Conservation (phyloP, 2,888 invertebrate genomes). For the Corythucha ciliata region DNA sequence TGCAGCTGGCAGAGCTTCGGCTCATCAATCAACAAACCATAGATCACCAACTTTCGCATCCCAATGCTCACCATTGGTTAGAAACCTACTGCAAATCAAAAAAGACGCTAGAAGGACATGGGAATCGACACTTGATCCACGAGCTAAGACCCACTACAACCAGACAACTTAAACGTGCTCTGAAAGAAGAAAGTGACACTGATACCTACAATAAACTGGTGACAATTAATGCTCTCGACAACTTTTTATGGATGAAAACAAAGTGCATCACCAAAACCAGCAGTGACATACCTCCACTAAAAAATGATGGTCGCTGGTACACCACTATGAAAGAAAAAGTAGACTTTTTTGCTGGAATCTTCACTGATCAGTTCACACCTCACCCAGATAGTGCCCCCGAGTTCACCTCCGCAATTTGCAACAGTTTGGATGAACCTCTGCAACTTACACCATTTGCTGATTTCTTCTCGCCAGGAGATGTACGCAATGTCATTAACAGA, state of each 20-base stretch:
- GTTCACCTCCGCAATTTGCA: too few relatives aligned
- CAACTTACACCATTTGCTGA: not conserved
- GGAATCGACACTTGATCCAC: not conserved
- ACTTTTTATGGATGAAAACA: too few relatives aligned
- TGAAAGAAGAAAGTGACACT: not conserved
- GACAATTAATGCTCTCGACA: not conserved
- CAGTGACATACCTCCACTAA: too few relatives aligned
- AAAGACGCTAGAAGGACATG: not conserved
- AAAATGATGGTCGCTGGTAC: too few relatives aligned
- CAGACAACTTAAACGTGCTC: not conserved
- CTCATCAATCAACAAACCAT: not conserved
- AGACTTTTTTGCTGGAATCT: too few relatives aligned
- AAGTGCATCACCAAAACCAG: too few relatives aligned
- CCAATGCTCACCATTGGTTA: not conserved
- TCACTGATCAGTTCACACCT: too few relatives aligned
- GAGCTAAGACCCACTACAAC: not conserved
- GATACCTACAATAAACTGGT: not conserved
- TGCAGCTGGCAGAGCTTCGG: not conserved
- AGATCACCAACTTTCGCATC: not conserved
- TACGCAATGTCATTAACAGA: not conserved
- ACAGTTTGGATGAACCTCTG: constrained; percentile 1
- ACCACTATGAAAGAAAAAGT: too few relatives aligned
- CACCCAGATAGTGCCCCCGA: too few relatives aligned
- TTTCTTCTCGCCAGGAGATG: not conserved
- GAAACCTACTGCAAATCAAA: not conserved